Base-by-base conservation (phyloP, 37 sponge, comb jelly and placozoan genomes). In the Diacarnus erythraeanus region DNA sequence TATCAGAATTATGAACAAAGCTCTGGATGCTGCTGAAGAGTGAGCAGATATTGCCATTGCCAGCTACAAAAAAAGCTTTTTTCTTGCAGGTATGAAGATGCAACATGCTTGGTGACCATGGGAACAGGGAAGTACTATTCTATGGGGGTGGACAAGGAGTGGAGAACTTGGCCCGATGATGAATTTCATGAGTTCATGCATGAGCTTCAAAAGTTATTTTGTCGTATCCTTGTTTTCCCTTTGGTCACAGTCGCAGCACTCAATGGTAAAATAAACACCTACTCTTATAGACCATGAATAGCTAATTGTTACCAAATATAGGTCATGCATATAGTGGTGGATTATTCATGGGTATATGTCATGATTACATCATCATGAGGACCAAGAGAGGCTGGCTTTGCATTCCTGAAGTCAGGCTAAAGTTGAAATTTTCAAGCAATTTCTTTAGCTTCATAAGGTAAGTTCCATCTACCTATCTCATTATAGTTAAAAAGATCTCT, bases 241-340 rank as follows among this genome's bases (percentile, higher is more conserved):
- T 37, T 88, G 35, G 82, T 88, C n/a, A 92, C 93, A 37, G 78
- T 92, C 33, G 93, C 93, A 47, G 93, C 93, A 18, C 71, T 88
- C 51, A 92, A 88, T 60, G 93, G 93, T 92, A 64, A 59, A 77
- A 17, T 29, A n/a, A n/a, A n/a, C n/a, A n/a, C n/a, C n/a, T n/a
- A n/a, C n/a, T n/a, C n/a, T n/a, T n/a, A n/a, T n/a, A n/a, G n/a
- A n/a, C 38, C 22, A 26, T 18, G 41, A 27, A 72, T 60, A 21
- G 5, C 61, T 60, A 60, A 17, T 5, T 18, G 22, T 25, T 25
- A 60, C 23, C 22, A 26, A 20, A 60, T n/a, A 15, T 57, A 92
- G 93, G 94, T 42, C 94, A 93, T 56, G 76, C 75, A 12, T 89
- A 77, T 86, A 90, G 87, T 63, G 90, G 66, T 39, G 94, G 94